A percentile compares a stretch with the other conserved stretches of the same genome.
Conservation (phyloP, 1,140 invertebrate species). For the Penaeus vannamei region DNA sequence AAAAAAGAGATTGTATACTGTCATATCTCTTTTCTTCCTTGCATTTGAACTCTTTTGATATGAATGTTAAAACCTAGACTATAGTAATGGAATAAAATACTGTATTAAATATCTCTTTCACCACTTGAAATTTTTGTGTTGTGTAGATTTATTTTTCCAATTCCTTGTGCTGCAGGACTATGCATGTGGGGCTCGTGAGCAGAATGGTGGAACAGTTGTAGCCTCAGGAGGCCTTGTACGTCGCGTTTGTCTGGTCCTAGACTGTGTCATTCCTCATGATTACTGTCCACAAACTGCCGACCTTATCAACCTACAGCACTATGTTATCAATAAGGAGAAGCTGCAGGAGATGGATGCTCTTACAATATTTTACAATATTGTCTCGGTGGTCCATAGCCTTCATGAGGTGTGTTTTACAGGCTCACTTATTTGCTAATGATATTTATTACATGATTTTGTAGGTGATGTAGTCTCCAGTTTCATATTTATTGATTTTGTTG, state of each 20-base stretch:
- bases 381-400: conserved; percentile 82
- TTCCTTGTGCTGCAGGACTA: conserved; percentile 45
- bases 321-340: conserved; percentile 87
- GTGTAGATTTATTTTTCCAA: not conserved
- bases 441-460: not conserved
- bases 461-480: too few relatives aligned
- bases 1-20: too few relatives aligned
- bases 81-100: too few relatives aligned
- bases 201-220: conserved; percentile 21
- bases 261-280: conserved; percentile 84
- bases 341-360: conserved; percentile 84
- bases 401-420: conserved; percentile 76
- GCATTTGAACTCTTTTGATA: too few relatives aligned
- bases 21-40: too few relatives aligned
- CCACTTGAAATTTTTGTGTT: too few relatives aligned
- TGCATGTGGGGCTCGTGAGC: conserved; percentile 48
- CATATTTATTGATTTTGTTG: too few relatives aligned
- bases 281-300: conserved; percentile 80
- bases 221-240: conserved; percentile 77
- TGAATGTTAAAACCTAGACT: too few relatives aligned
- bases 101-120: too few relatives aligned
- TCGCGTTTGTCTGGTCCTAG: conserved; percentile 82
- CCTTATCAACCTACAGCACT: conserved; percentile 85
- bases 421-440: conserved; percentile 67
- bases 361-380: conserved; percentile 84